These are phyloP conservation scores for Euphydryas editha DNA, from an alignment of 2,888 invertebrate species.

Conservation along the genomic window DNA sequence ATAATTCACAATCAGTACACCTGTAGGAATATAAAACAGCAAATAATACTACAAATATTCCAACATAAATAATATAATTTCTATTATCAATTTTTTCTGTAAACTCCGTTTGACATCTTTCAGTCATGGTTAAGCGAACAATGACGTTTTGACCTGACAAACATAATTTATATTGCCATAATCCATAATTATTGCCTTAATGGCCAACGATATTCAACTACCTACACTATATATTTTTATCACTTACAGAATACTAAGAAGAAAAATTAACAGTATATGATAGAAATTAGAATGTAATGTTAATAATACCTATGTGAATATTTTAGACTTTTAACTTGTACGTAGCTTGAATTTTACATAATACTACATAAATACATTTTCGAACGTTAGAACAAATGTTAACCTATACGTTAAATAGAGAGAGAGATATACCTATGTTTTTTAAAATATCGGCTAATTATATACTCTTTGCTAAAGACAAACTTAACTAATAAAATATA, in stretches of 20 bases:
- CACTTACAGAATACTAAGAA: background rate
- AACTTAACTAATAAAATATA: no score
- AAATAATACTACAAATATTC: conserved; percentile 64
- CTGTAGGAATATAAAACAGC: conserved; percentile 75
- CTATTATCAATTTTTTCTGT: conserved; percentile 75
- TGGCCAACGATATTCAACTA: background rate
- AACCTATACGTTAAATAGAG: conserved; percentile 14
- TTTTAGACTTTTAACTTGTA: no score
- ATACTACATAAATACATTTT: background rate
- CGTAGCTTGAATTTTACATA: no score
- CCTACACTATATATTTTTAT: no score
- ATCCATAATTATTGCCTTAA: conserved; percentile 18
- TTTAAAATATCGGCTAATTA: background rate
- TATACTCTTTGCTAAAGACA: no score
- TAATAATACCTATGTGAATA: no score
- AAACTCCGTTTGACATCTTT: conserved; percentile 80
- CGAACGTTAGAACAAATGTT: conserved; percentile 20
- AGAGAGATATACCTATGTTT: background rate
- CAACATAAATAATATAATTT: conserved; percentile 77
- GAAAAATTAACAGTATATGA: background rate
- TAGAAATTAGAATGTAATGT: no score
- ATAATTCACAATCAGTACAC: conserved; percentile 48
- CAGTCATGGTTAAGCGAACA: conserved; percentile 77
- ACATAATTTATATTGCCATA: conserved; percentile 29
- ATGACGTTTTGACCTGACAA: conserved; percentile 55